A percentile compares a stretch with the other conserved stretches of the same genome.
phyloP scores from a whole-genome alignment of 2,888 invertebrate genomes.

The Dexiosoma caninum region DNA sequence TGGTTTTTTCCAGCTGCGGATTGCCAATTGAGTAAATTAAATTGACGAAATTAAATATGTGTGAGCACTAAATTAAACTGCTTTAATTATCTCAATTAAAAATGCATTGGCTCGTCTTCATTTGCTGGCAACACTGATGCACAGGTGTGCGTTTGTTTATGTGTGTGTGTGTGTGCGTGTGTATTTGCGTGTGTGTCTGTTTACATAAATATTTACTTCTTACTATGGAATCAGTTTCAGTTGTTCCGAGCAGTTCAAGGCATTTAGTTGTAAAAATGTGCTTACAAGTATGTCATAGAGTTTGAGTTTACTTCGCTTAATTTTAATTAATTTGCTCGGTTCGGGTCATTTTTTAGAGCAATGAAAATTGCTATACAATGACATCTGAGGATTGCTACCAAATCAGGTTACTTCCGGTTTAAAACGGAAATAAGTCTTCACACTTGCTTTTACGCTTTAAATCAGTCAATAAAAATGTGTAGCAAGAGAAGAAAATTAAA shows the following conservation, averaged over 20 bases:
- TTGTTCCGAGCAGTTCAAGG: conserved; percentile 41
- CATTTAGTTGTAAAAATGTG: conserved; percentile 28
- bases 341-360: not conserved
- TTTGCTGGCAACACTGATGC: no score
- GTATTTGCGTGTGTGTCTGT: not conserved
- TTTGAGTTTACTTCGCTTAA: not conserved
- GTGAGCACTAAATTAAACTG: no score
- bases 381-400: conserved; percentile 35
- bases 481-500: not conserved
- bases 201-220: conserved; percentile 21
- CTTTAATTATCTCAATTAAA: no score
- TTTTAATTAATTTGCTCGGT: not conserved
- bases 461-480: not conserved
- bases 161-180: not conserved
- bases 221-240: conserved; percentile 29
- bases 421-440: conserved; percentile 45
- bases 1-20: no score
- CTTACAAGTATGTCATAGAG: no score
- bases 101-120: no score
- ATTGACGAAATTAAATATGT: no score
- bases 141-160: no score
- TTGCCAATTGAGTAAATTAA: no score
- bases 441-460: conserved; percentile 16
- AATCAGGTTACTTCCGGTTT: conserved; percentile 52
- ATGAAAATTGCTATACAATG: conserved; percentile 9